phyloP scores from a whole-genome alignment of 2,888 invertebrate genomes.

The Andrena chrysosceles region DNA sequence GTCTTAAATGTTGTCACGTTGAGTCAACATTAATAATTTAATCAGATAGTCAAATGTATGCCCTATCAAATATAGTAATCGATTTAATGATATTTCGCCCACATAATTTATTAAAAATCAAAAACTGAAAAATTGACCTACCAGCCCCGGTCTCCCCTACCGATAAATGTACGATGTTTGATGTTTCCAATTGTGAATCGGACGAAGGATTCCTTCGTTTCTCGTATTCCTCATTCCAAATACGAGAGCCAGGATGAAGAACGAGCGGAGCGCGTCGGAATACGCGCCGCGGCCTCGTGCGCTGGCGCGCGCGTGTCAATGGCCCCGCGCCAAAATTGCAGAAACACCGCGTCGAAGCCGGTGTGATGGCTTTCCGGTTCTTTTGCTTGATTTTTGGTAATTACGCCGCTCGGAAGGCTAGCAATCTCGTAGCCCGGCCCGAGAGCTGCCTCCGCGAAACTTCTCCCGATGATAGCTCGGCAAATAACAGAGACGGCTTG shows the following conservation, averaged over 20 bases:
- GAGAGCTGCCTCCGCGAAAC: conserved; percentile 67
- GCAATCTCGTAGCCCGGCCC: conserved; percentile 73
- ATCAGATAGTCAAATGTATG: no score
- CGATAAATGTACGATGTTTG: background rate
- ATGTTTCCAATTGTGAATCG: background rate
- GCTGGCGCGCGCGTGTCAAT: conserved; percentile 68
- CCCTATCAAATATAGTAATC: no score
- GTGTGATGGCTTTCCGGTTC: conserved; percentile 76
- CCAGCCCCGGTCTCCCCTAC: no score
- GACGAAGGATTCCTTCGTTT: no score
- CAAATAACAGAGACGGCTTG: conserved; percentile 76
- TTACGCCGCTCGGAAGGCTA: conserved; percentile 74
- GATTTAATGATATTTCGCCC: no score
- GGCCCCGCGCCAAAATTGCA: conserved; percentile 76
- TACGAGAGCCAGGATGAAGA: background rate
- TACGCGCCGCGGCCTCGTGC: conserved; percentile 31
- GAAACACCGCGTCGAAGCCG: conserved; percentile 71
- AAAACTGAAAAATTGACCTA: no score
- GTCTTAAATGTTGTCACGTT: no score
- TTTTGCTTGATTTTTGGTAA: conserved; percentile 79
- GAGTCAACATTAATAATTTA: no score
- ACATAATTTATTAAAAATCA: no score
- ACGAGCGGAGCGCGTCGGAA: conserved; percentile 17
- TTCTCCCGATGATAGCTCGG: conserved; percentile 75
- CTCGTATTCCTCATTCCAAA: background rate